Base-by-base conservation (phyloP, 2,888 invertebrate species). In the Rhingia campestris region DNA sequence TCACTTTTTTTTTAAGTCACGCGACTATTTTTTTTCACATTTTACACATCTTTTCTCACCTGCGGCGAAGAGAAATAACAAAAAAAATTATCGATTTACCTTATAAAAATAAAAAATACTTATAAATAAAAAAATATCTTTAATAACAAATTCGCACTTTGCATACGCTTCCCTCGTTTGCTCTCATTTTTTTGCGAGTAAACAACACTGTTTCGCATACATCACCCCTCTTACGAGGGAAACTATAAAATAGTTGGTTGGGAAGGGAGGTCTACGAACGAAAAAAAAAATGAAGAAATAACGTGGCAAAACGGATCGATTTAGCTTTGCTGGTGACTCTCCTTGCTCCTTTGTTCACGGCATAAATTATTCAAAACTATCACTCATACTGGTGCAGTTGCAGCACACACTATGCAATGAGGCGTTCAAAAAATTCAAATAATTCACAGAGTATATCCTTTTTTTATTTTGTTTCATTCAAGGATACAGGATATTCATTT, bases 281-380 rank as follows among this genome's bases (percentile, higher is more conserved):
- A 43, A 32, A 35, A 58, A 41, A 54, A 69, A 76, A 63, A 63
- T 22, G 33, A 59, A 45, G 10, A 73, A 59, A 6, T 22, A 72
- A 47, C 3, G n/a, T n/a, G 45, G 43, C 12, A 63, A 80, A 41
- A 61, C 45, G 56, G 73, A 82, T 82, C 82, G 82, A 82, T 82
- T 82, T 54, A 69, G 73, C 56, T 81, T 75, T 59, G 47, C 76
- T 76, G 70, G 47, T 82, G 67, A 73, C 66, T 47, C 56, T 69
- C 45, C 41, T 33, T 58, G 14, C 45, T 69, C 51, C 66, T 69
- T 69, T 79, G 77, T 82, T 41, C 66, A 12, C n/a, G 35, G 73
- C 22, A 64, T 79, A 54, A 82, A 69, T 82, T 79, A 73, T 82
- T 82, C 51, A 82, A 82, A 82, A 77, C 72, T 63, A 77, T 67